Evolutionary conservation across 2,888 invertebrate species (phyloP), one percentile per base, ranked within the genome.

Genomic region (Monochamus alternatus): DNA sequence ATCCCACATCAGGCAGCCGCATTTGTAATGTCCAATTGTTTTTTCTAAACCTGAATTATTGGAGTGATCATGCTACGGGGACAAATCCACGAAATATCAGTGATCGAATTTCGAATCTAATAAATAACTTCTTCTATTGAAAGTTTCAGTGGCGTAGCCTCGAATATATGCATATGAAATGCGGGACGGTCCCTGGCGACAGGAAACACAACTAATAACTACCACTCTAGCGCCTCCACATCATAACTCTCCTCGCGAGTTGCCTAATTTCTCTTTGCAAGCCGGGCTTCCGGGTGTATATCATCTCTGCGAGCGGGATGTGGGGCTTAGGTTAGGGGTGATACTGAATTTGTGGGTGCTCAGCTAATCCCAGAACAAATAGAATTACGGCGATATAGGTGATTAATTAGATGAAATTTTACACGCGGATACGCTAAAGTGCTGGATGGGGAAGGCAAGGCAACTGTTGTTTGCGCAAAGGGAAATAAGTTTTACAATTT

Each of bases 211-310:
- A 74, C 82, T 84, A 84, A 85, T 84, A 84, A 84, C 81, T 82
- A 81, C 81, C 82, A 82, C 83, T 81, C 83, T 81, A 7, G 14
- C 55, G 14, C 78, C 73, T 72, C 77, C 63, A 70, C 77, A 67
- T 80, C 80, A 84, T 85, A 85, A 85, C 81, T 85, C 84, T 83
- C 12, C 78, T 75, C 80, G 78, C 81, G 80, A 81, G 79, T 81
- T 82, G 78, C 81, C 83, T 83, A 85, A 84, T 85, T 85, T 84
- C 82, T 82, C 82, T 82, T 83, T 80, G 78, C 74, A 55, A 65
- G 14, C 64, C 64, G 64, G 64, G 43, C 43, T 64, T 64, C 64
- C 64, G 64, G 64, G 64, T 47, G 30, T 64, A 64, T 64, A 47
- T 47, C 64, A 64, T 64, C 47, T 47, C 47, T 30, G 55, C 14